Evolutionary conservation across 2,113 vertebrate species (phyloP).

Genomic region (Scopus umbretta): DNA sequence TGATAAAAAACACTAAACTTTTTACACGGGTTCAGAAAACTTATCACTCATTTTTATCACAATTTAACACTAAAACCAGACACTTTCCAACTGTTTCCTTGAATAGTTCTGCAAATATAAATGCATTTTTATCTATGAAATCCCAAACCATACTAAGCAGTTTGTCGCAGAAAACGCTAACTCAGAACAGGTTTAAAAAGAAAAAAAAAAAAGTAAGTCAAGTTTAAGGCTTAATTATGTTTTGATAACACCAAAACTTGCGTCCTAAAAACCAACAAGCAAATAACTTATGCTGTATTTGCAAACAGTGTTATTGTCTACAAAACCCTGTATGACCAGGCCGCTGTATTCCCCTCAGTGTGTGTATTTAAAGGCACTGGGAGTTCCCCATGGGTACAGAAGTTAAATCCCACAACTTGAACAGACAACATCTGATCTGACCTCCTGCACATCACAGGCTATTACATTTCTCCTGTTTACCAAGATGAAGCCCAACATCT

Average conservation of each 20-base stretch:
- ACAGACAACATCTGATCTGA: neutral
- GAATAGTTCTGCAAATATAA: neutral
- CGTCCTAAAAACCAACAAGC: neutral
- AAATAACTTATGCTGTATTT: neutral
- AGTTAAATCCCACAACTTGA: neutral
- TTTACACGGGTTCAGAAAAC: neutral
- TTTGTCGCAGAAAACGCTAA: neutral
- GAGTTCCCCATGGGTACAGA: accelerated
- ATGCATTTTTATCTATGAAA: neutral
- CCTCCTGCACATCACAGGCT: neutral
- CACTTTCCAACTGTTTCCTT: neutral
- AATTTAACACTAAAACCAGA: neutral
- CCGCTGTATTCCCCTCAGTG: neutral
- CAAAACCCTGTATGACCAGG: neutral
- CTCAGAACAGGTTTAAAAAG: neutral
- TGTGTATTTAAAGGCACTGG: neutral
- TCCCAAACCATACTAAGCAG: neutral
- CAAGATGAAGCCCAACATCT: neutral
- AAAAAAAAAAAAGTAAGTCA: neutral
- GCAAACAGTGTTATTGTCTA: neutral
- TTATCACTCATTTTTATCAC: neutral
- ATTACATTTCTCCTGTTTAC: neutral
- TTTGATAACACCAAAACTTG: neutral
- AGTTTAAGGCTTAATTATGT: neutral
- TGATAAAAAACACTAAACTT: neutral